Conservation (phyloP, 2,888 invertebrate genomes). For the Morinoia aosen region DNA sequence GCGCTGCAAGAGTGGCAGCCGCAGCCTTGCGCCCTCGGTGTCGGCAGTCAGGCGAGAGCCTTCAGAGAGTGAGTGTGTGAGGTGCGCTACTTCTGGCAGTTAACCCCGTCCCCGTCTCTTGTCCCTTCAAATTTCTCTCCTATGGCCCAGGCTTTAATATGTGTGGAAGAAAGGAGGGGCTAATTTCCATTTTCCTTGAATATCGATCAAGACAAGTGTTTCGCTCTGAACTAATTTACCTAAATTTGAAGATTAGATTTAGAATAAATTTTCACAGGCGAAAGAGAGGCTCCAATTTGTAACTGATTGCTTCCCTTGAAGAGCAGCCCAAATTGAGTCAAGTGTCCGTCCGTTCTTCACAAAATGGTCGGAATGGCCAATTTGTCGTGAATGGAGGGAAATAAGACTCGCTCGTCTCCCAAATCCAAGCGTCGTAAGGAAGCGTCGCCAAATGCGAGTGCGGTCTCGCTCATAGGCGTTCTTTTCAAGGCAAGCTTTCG, state of each 20-base stretch:
- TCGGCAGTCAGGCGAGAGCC: not conserved
- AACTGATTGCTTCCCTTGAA: constrained; percentile 37
- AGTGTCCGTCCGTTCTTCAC: constrained; percentile 23
- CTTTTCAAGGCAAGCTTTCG: not conserved
- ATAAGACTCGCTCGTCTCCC: not conserved
- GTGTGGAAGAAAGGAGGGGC: not conserved
- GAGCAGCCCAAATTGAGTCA: constrained; percentile 37
- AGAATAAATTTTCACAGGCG: not conserved
- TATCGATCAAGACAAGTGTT: not conserved
- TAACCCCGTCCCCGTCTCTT: not conserved
- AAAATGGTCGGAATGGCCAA: constrained; percentile 12
- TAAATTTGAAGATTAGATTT: not conserved
- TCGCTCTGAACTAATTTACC: not conserved
- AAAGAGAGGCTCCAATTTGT: constrained; percentile 25
- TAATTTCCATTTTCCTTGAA: not conserved
- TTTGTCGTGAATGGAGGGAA: not conserved
- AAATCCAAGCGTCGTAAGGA: not conserved
- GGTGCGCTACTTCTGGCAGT: not conserved
- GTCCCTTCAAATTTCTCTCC: not conserved
- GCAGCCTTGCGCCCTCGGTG: constrained; percentile 10
- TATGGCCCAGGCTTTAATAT: not conserved
- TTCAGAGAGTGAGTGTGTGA: not conserved
- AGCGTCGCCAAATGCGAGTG: not conserved
- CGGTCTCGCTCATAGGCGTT: not conserved
- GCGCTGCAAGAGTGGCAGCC: not conserved